Conservation (phyloP, 2,888 invertebrate genomes). For the Macrosiphum euphorbiae region DNA sequence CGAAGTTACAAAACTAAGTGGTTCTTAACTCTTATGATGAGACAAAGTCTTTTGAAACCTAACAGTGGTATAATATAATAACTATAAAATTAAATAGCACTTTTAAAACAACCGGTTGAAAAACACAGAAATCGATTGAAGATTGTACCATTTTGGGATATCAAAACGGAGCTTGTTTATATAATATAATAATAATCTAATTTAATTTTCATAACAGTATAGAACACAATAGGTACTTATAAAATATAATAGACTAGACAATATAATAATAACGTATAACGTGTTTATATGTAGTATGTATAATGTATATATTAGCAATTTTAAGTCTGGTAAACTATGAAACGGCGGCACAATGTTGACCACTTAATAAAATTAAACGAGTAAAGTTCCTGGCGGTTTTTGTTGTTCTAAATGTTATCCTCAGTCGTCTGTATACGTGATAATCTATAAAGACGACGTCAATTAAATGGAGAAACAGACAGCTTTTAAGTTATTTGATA, state of each 20-base stretch:
- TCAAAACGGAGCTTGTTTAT: not conserved
- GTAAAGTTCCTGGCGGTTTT: not conserved
- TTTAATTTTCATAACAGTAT: not conserved
- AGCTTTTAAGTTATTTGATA: too few species aligned
- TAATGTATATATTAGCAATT: not conserved
- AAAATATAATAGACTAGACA: not conserved
- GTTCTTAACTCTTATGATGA: not conserved
- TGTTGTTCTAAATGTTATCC: not conserved
- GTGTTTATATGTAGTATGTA: not conserved
- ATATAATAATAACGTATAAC: not conserved
- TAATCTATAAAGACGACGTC: not conserved
- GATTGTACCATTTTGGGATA: not conserved
- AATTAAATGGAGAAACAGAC: not conserved
- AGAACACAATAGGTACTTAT: not conserved
- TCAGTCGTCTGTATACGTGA: not conserved
- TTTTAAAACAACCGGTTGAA: not conserved
- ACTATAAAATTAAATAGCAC: not conserved
- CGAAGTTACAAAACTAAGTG: not conserved
- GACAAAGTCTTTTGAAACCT: not conserved
- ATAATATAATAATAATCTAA: not conserved
- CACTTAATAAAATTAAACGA: slow-evolving; percentile 36
- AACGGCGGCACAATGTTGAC: not conserved
- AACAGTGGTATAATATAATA: not conserved
- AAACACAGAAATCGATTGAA: not conserved
- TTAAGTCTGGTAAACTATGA: not conserved